Evolutionary conservation across 1,140 invertebrate species (phyloP), one percentile per base, ranked within the genome.

Genomic region (Apis dorsata): DNA sequence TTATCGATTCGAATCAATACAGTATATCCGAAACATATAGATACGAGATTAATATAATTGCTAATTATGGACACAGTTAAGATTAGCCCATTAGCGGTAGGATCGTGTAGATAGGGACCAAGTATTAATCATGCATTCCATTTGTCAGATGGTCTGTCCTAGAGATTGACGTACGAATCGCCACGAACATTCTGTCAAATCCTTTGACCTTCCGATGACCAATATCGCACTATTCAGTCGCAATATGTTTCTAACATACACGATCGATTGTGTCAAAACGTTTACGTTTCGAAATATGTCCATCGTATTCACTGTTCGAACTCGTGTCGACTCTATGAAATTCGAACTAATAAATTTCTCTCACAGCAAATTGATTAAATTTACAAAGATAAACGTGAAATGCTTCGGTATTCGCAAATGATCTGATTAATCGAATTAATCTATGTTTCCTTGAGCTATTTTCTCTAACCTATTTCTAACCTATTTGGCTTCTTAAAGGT

Each of bases 161-260:
- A 21, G 49, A 81, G 79, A 81, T 81, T 74, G 79, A 81, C 79
- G n/a, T 81, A 74, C 79, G 79, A 81, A 81, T 74, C 28, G 79
- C 79, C 70, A 74, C 19, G 79, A 81, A 71, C 79, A 53, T 81
- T 74, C 79, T 49, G 62, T 74, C 79, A 63, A 44, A 81, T 81
- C 79, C 79, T 81, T 81, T 65, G 71, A 74, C 71, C 51, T 57
- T 53, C 71, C 62, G 17, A 57, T 51, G 77, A 15, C 66, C 77
- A 70, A 81, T 74, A 57, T 28, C 71, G 34, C 51, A 28, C 79
- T 13, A 49, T 53, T 34, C 13, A 11, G 34, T n/a, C 9, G 62
- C 71, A 74, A 81, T 81, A 65, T 24, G 62, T 74, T 65, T 66
- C 79, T 71, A 74, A 60, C 62, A 5, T 55, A 21, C 51, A 24